A percentile compares a stretch with the other conserved stretches of the same genome.
Conservation (phyloP, 2,888 invertebrate genomes). For the Phrixothrix hirtus region DNA sequence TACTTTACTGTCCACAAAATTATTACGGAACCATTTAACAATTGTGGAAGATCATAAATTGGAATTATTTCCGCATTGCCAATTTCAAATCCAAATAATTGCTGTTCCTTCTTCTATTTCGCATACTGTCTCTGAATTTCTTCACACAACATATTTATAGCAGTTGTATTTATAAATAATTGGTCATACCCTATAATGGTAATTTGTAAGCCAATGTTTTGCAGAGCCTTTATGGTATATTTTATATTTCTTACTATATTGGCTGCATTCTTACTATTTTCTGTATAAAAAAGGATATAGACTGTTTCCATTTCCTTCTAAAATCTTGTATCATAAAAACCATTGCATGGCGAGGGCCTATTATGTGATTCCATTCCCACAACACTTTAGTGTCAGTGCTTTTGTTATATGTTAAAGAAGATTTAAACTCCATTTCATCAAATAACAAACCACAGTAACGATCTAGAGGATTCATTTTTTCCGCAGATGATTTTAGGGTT, state of each 20-base stretch:
- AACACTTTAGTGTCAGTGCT: constrained; percentile 18
- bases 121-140: too few relatives aligned
- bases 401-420: too few relatives aligned
- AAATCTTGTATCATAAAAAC: constrained; percentile 33
- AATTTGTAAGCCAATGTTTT: constrained; percentile 6
- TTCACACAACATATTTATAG: too few relatives aligned
- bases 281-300: constrained; percentile 7
- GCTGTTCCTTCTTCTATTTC: too few relatives aligned
- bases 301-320: constrained; percentile 17
- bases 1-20: too few relatives aligned
- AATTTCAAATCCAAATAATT: too few relatives aligned
- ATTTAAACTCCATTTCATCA: constrained; percentile 5
- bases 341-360: constrained; percentile 39
- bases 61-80: too few relatives aligned
- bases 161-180: neutral
- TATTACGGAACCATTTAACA: too few relatives aligned
- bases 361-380: constrained; percentile 14
- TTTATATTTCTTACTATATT: constrained; percentile 3
- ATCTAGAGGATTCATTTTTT: too few relatives aligned
- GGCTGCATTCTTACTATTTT: neutral
- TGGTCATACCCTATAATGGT: constrained; percentile 17
- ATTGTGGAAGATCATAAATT: too few relatives aligned
- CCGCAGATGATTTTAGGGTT: too few relatives aligned
- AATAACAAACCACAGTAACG: neutral
- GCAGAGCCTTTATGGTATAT: neutral